phyloP scores from a whole-genome alignment of 92 coral and sea anemone genomes.

The Ricordea florida region DNA sequence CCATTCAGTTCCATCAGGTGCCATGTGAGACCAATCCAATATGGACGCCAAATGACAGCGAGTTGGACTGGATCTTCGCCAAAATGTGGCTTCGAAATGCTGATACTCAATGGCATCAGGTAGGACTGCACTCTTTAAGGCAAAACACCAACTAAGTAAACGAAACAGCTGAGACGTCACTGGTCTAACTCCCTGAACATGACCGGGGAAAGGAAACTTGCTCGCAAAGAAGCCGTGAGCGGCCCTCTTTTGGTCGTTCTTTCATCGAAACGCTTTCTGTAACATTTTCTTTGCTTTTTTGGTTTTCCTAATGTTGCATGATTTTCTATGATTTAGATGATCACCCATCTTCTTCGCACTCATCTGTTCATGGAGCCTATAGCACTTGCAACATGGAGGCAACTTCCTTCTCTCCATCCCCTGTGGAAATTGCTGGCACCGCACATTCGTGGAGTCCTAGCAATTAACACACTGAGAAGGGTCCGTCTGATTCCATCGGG shows the following conservation, averaged over 20 bases:
- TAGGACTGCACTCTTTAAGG: not conserved
- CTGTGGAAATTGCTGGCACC: slow-evolving; percentile 48
- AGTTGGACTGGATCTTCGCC: slow-evolving; percentile 75
- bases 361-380: slow-evolving; percentile 56
- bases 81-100: slow-evolving; percentile 88
- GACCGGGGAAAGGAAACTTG: too few relatives aligned
- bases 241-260: too few relatives aligned
- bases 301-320: too few relatives aligned
- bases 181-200: too few relatives aligned
- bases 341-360: slow-evolving; percentile 44
- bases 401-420: slow-evolving; percentile 50
- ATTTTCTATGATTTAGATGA: too few relatives aligned
- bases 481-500: slow-evolving; percentile 38
- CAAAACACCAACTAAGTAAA: not conserved
- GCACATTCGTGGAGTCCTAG: slow-evolving; percentile 40
- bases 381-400: slow-evolving; percentile 47
- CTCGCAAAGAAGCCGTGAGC: too few relatives aligned
- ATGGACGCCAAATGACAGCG: slow-evolving; percentile 86
- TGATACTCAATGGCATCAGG: slow-evolving; percentile 84
- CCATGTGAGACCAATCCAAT: slow-evolving; percentile 81
- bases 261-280: too few relatives aligned
- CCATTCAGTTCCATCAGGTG: slow-evolving; percentile 77
- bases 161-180: not conserved
- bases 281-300: too few relatives aligned
- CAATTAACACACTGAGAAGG: slow-evolving; percentile 51